phyloP scores from a whole-genome alignment of 1,140 invertebrate species.

The Drosophila subpulchrella region DNA sequence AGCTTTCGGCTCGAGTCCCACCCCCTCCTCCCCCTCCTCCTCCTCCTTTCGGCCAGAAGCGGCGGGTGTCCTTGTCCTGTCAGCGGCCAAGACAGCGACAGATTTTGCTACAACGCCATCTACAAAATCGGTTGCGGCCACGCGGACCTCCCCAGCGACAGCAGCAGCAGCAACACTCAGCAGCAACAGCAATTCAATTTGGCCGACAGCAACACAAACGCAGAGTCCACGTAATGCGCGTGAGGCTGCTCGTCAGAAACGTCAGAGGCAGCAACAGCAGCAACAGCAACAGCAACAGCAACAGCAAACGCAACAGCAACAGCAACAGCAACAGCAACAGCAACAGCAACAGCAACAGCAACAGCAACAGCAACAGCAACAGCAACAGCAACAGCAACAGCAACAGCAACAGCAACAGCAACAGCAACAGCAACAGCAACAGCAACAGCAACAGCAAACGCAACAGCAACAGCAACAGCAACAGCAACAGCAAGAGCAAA shows the following conservation, averaged over 20 bases:
- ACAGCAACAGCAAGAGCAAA: slow-evolving; percentile 14
- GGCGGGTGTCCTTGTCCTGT: slow-evolving; percentile 39
- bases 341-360: slow-evolving; percentile 29
- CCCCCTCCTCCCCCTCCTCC: slow-evolving; percentile 13
- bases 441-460: slow-evolving; percentile 22
- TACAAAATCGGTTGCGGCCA: slow-evolving; percentile 25
- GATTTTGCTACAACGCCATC: slow-evolving; percentile 41
- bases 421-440: slow-evolving; percentile 63
- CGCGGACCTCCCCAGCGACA: slow-evolving; percentile 40
- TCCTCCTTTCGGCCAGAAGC: slow-evolving; percentile 10
- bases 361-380: slow-evolving; percentile 16
- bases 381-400: no score
- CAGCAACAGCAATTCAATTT: slow-evolving; percentile 77
- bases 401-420: no score
- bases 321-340: slow-evolving; percentile 26
- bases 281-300: slow-evolving; percentile 25
- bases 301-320: slow-evolving; percentile 21
- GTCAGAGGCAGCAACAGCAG: slow-evolving; percentile 57
- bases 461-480: slow-evolving; percentile 61
- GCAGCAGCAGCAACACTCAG: slow-evolving; percentile 35
- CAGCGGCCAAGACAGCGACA: slow-evolving; percentile 47
- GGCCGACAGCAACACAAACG: slow-evolving; percentile 36
- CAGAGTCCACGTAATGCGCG: slow-evolving; percentile 59
- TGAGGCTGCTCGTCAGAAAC: slow-evolving; percentile 65
- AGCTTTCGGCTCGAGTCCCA: slow-evolving; percentile 16